phyloP scores from a whole-genome alignment of 2,888 invertebrate species.

The Oligia latruncula region DNA sequence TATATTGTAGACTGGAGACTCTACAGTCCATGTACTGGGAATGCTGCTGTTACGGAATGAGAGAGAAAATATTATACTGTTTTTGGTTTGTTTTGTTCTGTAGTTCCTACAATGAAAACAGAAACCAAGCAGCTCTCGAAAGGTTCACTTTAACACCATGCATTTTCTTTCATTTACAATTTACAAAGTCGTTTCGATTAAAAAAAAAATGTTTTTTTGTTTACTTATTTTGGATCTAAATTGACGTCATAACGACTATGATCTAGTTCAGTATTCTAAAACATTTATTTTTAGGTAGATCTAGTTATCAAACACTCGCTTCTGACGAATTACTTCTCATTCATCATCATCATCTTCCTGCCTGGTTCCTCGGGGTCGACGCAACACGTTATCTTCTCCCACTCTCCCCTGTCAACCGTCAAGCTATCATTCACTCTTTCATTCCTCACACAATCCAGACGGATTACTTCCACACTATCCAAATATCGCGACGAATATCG shows the following conservation, averaged over 20 bases:
- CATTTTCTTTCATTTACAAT: neutral
- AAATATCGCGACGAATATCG: slow-evolving; percentile 20
- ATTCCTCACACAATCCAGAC: neutral
- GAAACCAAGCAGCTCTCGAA: neutral
- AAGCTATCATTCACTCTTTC: neutral
- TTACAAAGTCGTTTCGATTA: no score
- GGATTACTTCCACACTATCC: neutral
- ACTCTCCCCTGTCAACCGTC: neutral
- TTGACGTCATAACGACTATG: neutral
- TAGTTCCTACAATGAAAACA: neutral
- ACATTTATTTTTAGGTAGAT: neutral
- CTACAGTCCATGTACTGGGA: slow-evolving; percentile 13
- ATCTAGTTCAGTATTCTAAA: neutral
- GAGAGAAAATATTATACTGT: neutral
- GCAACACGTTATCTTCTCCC: neutral
- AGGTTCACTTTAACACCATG: neutral
- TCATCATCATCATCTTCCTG: neutral
- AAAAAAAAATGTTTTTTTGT: neutral
- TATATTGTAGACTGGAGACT: slow-evolving; percentile 47
- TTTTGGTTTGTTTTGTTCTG: slow-evolving; percentile 14
- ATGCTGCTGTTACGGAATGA: neutral
- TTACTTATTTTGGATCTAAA: neutral
- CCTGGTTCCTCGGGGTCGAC: neutral
- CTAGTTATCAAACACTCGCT: neutral
- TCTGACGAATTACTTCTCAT: neutral